Evolutionary conservation across 1,140 invertebrate species (phyloP).

Genomic region (Asobara japonica): DNA sequence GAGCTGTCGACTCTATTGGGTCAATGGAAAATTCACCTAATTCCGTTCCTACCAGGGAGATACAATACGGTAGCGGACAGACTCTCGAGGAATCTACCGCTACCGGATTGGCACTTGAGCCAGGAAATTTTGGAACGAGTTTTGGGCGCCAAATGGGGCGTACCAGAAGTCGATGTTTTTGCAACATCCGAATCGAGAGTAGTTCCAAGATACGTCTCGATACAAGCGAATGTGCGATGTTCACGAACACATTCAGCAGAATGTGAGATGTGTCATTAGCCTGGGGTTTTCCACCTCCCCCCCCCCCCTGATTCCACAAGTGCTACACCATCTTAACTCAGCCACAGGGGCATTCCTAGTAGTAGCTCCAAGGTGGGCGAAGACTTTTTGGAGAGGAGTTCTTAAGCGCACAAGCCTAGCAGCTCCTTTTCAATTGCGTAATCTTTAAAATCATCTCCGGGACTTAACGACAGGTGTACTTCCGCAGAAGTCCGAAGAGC

Average conservation of each 20-base stretch:
- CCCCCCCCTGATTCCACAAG: too few species aligned
- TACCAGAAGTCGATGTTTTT: constrained; percentile 35
- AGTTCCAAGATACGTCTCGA: too few species aligned
- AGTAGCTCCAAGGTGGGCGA: background rate
- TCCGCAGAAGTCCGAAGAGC: constrained; percentile 16
- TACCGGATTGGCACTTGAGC: constrained; percentile 40
- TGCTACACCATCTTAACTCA: too few species aligned
- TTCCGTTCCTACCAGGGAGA: constrained; percentile 36
- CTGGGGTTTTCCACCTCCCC: too few species aligned
- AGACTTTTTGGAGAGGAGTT: background rate
- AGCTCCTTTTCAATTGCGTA: background rate
- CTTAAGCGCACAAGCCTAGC: background rate
- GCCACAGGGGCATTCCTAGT: constrained; percentile 40
- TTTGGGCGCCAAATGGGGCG: constrained; percentile 35
- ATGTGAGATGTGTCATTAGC: too few species aligned
- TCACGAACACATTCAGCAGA: too few species aligned
- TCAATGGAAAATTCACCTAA: constrained; percentile 18
- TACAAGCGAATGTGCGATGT: too few species aligned
- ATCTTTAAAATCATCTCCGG: constrained; percentile 7
- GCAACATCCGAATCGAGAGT: constrained; percentile 30
- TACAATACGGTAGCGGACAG: constrained; percentile 43
- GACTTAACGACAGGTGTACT: constrained; percentile 23
- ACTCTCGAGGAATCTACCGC: constrained; percentile 28
- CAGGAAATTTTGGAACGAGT: constrained; percentile 18
- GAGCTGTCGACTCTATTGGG: constrained; percentile 29